Percentiles rank a stretch among this genome's conserved stretches.
phyloP scores from a whole-genome alignment of 1,140 invertebrate genomes.

The Ips nitidus region DNA sequence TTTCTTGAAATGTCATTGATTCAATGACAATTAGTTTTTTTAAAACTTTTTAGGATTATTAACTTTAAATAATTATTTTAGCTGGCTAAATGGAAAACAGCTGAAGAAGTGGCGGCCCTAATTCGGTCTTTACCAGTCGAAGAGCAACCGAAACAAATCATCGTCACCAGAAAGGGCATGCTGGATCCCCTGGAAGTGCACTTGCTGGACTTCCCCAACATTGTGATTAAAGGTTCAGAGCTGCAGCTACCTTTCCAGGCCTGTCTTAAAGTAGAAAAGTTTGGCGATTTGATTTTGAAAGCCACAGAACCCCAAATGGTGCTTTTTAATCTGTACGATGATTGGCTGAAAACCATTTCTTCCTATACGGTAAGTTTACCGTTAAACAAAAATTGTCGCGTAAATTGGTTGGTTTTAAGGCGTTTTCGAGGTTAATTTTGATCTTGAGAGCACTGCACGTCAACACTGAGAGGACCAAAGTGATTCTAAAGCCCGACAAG shows the following conservation, averaged over 20 bases:
- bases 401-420: conserved; percentile 54
- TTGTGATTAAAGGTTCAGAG: conserved; percentile 99
- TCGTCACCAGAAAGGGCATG: conserved; percentile 99
- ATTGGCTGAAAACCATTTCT: conserved; percentile 97
- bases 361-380: conserved; percentile 74
- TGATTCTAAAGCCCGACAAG: conserved; percentile 97
- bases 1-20: too few relatives aligned
- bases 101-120: conserved; percentile 98
- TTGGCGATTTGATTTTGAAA: conserved; percentile 98
- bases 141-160: conserved; percentile 99
- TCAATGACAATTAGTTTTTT: too few relatives aligned
- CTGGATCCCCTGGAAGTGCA: conserved; percentile 99
- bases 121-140: conserved; percentile 99
- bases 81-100: conserved; percentile 99
- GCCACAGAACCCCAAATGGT: conserved; percentile 99
- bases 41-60: too few relatives aligned
- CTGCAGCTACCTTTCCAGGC: conserved; percentile 99
- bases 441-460: conserved; percentile 97
- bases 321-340: conserved; percentile 98
- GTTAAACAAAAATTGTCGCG: conserved; percentile 4
- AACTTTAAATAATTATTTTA: conserved; percentile 51
- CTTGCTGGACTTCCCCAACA: conserved; percentile 98
- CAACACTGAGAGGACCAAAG: conserved; percentile 98
- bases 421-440: conserved; percentile 96
- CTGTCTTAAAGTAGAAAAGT: conserved; percentile 98